These are phyloP conservation scores for Ips typographus DNA, from an alignment of 1,140 invertebrate genomes.

Conservation along the genomic window DNA sequence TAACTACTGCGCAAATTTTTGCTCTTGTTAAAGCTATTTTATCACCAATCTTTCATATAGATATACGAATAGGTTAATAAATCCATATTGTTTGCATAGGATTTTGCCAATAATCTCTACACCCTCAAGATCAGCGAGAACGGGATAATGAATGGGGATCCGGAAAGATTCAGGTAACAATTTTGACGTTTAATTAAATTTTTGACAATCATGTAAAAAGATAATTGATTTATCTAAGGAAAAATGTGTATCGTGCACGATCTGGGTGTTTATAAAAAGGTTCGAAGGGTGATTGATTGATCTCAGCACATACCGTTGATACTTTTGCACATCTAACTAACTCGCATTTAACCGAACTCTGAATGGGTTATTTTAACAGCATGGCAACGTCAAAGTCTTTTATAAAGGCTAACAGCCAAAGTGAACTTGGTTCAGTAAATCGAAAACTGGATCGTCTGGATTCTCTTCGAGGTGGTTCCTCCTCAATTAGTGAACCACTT, in stretches of 20 bases:
- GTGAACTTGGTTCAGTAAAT: slow-evolving; percentile 64
- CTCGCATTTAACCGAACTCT: no score
- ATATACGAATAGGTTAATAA: not conserved
- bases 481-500: slow-evolving; percentile 69
- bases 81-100: slow-evolving; percentile 51
- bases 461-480: slow-evolving; percentile 61
- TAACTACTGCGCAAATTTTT: not conserved
- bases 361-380: slow-evolving; percentile 38
- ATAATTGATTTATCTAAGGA: no score
- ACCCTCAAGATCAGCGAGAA: slow-evolving; percentile 74
- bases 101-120: slow-evolving; percentile 77
- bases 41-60: no score
- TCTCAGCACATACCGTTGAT: no score
- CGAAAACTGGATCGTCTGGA: slow-evolving; percentile 68
- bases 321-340: no score
- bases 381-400: slow-evolving; percentile 82
- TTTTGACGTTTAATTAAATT: slow-evolving; percentile 6
- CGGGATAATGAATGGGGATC: slow-evolving; percentile 56
- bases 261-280: no score
- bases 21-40: no score
- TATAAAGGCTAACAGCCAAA: slow-evolving; percentile 87
- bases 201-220: no score
- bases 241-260: no score
- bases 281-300: no score
- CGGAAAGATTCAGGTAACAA: slow-evolving; percentile 59